phyloP scores from a whole-genome alignment of 2,797 vertebrate species.

The Ctenochaetus hawaiiensis region DNA sequence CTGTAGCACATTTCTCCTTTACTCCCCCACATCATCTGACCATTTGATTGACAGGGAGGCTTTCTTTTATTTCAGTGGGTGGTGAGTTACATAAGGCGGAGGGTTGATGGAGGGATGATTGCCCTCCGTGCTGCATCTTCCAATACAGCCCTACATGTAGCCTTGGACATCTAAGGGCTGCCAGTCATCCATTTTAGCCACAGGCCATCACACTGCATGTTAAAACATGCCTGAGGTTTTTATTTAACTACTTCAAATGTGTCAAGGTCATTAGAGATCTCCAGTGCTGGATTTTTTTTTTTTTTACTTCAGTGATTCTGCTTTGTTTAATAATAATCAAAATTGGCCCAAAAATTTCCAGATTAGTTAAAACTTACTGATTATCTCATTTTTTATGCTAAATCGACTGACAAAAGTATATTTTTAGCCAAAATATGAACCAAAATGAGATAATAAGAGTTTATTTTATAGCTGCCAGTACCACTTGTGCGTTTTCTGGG shows the following conservation, averaged over 20 bases:
- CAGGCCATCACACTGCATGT: neutral
- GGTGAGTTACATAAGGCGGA: slow-evolving; percentile 55
- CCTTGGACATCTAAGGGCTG: slow-evolving; percentile 31
- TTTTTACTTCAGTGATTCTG: no score
- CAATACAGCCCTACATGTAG: slow-evolving; percentile 18
- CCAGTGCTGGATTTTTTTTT: neutral
- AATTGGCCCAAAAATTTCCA: no score
- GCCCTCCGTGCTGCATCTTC: slow-evolving; percentile 51
- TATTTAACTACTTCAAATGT: slow-evolving; percentile 31
- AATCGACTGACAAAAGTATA: no score
- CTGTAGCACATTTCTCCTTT: slow-evolving; percentile 39
- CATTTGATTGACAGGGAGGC: slow-evolving; percentile 55
- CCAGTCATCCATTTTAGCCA: slow-evolving; percentile 33
- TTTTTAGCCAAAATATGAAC: no score
- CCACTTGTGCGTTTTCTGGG: no score
- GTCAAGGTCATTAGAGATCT: slow-evolving; percentile 47
- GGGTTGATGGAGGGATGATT: slow-evolving; percentile 65
- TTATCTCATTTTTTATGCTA: no score
- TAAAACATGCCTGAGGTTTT: slow-evolving; percentile 6
- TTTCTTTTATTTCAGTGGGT: slow-evolving; percentile 57
- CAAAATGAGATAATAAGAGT: no score
- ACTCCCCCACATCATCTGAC: slow-evolving; percentile 60
- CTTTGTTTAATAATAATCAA: neutral
- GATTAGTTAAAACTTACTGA: no score
- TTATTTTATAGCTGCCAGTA: no score